Evolutionary conservation across 37 sponge, comb jelly and placozoan species (phyloP), one percentile per base, ranked within the genome.

Genomic region (Petrosia ficiformis): DNA sequence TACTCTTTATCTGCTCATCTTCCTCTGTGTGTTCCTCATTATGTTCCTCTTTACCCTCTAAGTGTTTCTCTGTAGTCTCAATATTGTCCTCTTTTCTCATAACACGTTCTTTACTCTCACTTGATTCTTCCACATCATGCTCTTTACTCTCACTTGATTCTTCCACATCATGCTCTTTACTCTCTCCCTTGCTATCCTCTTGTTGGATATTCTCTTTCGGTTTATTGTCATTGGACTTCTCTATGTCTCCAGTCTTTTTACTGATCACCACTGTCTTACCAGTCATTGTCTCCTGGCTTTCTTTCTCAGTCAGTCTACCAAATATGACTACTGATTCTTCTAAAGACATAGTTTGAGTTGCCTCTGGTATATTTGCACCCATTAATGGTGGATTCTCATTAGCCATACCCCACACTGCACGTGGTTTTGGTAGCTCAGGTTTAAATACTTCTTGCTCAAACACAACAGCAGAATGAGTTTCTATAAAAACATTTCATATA

Each of bases 391-490:
- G 2, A 29, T 2, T 69, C 35, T 39, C 28, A 32, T 19, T 21
- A 40, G 70, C 40, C 40, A 19, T 11, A 22, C 42, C 41, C 70
- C 70, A 33, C 8, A 8, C 32, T 69, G 70, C 37, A 38, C 42
- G 33, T 64, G 30, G 66, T n/a, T 64, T 64, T 64, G 66, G 66
- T 24, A 54, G 21, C n/a, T 64, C 65, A 10, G 11, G 25, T 19
- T 4, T 64, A 34, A 34, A 34, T 35, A 64, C 65, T 11, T 64
- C 35, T 6, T 38, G 39, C 42, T 69, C 70, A 69, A 69, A 69
- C 63, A 76, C 77, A 39, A 76, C 66, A 56, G 24, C 59, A 74
- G 75, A 16, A n/a, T 42, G 26, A 22, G 75, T 65, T 5, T 77
- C 77, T 77, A 43, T 30, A 66, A 29, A 57, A 26, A 71, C 4